A percentile compares a stretch with the other conserved stretches of the same genome.
Conservation (phyloP, 2,113 vertebrate genomes). For the Antigone vipio region DNA sequence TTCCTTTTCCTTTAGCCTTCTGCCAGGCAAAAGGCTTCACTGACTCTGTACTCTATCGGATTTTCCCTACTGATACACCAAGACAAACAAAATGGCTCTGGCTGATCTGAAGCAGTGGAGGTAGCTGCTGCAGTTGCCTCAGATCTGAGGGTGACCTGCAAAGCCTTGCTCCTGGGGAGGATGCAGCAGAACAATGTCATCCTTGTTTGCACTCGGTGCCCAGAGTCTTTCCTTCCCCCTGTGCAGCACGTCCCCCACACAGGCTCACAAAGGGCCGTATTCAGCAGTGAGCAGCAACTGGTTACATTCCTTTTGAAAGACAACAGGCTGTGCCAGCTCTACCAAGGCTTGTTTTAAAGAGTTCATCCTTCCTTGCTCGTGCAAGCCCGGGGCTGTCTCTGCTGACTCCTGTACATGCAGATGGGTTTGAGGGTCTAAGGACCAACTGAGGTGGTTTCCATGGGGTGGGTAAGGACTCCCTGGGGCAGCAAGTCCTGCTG, state of each 20-base stretch:
- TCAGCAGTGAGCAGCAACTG: conserved; percentile 16
- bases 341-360: background rate
- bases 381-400: background rate
- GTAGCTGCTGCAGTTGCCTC: background rate
- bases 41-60: background rate
- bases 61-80: background rate
- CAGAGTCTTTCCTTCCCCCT: background rate
- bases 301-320: background rate
- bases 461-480: background rate
- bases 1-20: background rate
- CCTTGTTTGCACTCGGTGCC: conserved; percentile 3
- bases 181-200: conserved; percentile 6
- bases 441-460: background rate
- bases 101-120: rapidly evolving
- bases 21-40: background rate
- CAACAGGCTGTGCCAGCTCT: conserved; percentile 34
- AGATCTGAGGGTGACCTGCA: background rate
- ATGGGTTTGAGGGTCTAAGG: background rate
- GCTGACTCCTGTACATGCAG: background rate
- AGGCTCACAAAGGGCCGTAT: conserved; percentile 20
- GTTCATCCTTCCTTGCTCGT: background rate
- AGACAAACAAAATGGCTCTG: background rate
- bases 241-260: background rate
- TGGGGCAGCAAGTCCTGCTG: background rate
- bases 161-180: background rate